Percentiles rank a stretch among this genome's conserved stretches.
phyloP scores from a whole-genome alignment of 2,113 vertebrate genomes.

The Falcunculus frontatus region DNA sequence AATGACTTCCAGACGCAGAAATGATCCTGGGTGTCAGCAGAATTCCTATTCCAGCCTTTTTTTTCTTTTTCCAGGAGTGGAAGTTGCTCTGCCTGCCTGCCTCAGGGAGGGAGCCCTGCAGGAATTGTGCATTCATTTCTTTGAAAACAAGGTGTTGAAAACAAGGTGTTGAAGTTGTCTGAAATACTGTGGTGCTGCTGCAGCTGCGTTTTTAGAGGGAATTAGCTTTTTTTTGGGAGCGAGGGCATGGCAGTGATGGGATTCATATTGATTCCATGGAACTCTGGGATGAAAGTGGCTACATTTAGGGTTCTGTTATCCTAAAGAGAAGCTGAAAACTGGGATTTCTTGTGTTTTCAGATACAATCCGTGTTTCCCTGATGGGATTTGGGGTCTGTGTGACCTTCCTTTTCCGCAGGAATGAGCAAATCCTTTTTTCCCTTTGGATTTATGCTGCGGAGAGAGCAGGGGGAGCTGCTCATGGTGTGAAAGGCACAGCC shows the following conservation, averaged over 20 bases:
- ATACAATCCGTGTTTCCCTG: fast-evolving
- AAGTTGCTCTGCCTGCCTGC: neutral
- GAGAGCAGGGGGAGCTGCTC: neutral
- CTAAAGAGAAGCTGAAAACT: neutral
- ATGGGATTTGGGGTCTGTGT: neutral
- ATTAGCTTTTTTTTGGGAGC: neutral
- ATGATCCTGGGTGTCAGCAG: neutral
- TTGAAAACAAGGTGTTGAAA: neutral
- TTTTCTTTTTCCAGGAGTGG: neutral
- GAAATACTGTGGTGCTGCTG: fast-evolving
- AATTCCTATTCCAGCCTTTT: neutral
- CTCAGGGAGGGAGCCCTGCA: neutral
- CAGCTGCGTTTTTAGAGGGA: neutral
- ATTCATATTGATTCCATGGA: fast-evolving
- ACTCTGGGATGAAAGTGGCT: neutral
- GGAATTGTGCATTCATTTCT: neutral
- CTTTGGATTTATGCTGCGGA: neutral
- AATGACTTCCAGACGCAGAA: neutral
- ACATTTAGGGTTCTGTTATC: neutral
- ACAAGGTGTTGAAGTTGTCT: neutral
- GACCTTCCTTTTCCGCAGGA: neutral
- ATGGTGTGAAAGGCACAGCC: neutral
- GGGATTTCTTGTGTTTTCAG: neutral
- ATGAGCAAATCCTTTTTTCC: neutral
- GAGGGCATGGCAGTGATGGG: neutral